Evolutionary conservation across 1,140 invertebrate genomes (phyloP).

Genomic region (Drosophila neocordata): DNA sequence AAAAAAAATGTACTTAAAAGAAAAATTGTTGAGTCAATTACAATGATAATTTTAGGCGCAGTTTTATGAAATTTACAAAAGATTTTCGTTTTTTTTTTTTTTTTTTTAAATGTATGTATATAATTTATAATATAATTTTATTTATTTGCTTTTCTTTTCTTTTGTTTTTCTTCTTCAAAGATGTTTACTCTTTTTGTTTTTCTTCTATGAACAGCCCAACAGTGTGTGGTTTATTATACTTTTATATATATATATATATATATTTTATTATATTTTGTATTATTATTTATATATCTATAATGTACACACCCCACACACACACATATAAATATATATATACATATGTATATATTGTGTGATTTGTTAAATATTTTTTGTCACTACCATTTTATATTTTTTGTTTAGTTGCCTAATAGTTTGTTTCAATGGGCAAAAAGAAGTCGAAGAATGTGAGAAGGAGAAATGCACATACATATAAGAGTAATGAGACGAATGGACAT

Average conservation of each 20-base stretch:
- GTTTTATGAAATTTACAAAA: constrained; percentile 74
- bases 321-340: constrained; percentile 12
- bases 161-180: no score
- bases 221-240: constrained; percentile 55
- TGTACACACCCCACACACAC: not conserved
- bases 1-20: constrained; percentile 33
- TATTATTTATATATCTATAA: not conserved
- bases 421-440: not conserved
- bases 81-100: constrained; percentile 24
- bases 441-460: not conserved
- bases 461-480: not conserved
- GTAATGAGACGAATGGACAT: not conserved
- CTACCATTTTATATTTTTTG: constrained; percentile 15
- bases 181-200: constrained; percentile 29
- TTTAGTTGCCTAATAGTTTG: not conserved
- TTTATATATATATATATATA: constrained; percentile 34
- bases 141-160: constrained; percentile 35
- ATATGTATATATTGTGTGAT: constrained; percentile 23
- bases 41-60: constrained; percentile 40
- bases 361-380: constrained; percentile 22
- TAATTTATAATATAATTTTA: constrained; percentile 44
- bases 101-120: constrained; percentile 52
- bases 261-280: constrained; percentile 18
- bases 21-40: constrained; percentile 29
- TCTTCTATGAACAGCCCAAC: constrained; percentile 80